Base-by-base conservation (phyloP, 2,888 invertebrate species). In the Steinernema scapterisci region DNA sequence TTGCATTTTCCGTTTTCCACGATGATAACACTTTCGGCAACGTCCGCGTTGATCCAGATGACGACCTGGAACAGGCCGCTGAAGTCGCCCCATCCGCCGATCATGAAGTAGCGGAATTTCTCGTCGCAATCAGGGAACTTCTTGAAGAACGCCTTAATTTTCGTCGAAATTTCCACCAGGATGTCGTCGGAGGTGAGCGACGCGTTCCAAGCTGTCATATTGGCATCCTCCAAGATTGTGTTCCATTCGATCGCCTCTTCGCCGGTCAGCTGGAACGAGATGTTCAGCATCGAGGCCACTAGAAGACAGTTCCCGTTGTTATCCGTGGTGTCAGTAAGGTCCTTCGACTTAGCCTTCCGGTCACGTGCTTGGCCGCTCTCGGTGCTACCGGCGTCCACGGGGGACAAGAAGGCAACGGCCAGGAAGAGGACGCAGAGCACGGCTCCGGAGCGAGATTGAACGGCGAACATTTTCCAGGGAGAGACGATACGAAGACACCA, bases 1-100 rank as follows among this genome's bases (percentile, higher is more conserved):
- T 54, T 21, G 54, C 54, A 54, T 21, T 54, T 19, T 19, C 54
- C 54, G 25, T 25, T 25, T 11, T 25, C 21, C 23, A 54, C 7
- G 13, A 21, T 25, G 23, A 54, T 21, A 25, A 54, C 23, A 13
- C 54, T 54, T 25, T 54, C 54, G 25, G 54, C 13, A 25, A 54
- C 7, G 54, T 54, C 54, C 3, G 54, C 54, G 54, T 54, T 54
- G 54, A 54, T 54, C 54, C 54, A 54, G 54, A 54, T 54, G 54
- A 25, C 5, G 5, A 54, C 54, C 54, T 54, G 54, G 54, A 54
- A 54, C 23, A 54, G 54, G 11, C 23, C 54, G 5, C 25, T 25
- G 25, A 54, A 54, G 25, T 54, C 54, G 7, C 54, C 54, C 54
- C 54, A 54, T 2, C 25, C 54, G 25, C 54, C 54, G 25, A 54